Evolutionary conservation across 2,797 vertebrate genomes (phyloP).

Genomic region (Tauraco hartlaubi): DNA sequence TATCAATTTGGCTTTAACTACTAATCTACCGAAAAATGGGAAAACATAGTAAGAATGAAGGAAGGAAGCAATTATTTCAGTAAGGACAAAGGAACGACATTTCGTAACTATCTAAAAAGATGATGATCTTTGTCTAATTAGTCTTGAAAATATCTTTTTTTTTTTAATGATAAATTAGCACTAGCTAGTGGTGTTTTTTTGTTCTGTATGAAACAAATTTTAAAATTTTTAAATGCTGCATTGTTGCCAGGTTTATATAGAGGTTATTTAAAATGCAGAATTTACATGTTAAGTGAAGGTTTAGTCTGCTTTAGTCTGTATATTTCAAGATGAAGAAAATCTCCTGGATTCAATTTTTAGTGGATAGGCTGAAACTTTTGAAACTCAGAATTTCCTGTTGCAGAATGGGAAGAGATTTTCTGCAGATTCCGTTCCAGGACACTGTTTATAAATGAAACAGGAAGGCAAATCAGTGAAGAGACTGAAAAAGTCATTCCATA

Average conservation of each 20-base stretch:
- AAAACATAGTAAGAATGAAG: neutral
- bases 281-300: neutral
- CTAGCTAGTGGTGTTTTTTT: neutral
- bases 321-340: neutral
- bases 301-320: neutral
- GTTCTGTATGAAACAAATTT: neutral
- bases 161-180: neutral
- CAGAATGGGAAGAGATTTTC: neutral
- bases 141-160: neutral
- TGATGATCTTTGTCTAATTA: neutral
- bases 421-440: neutral
- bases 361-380: neutral
- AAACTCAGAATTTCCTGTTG: rapidly evolving
- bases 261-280: neutral
- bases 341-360: neutral
- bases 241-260: neutral
- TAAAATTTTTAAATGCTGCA: neutral
- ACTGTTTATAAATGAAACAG: neutral
- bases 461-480: neutral
- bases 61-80: neutral
- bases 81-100: neutral
- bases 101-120: neutral
- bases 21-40: neutral
- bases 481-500: neutral
- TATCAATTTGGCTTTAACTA: neutral